These are phyloP conservation scores for Genyomyrus donnyi DNA, from an alignment of 2,113 vertebrate species.

Conservation along the genomic window DNA sequence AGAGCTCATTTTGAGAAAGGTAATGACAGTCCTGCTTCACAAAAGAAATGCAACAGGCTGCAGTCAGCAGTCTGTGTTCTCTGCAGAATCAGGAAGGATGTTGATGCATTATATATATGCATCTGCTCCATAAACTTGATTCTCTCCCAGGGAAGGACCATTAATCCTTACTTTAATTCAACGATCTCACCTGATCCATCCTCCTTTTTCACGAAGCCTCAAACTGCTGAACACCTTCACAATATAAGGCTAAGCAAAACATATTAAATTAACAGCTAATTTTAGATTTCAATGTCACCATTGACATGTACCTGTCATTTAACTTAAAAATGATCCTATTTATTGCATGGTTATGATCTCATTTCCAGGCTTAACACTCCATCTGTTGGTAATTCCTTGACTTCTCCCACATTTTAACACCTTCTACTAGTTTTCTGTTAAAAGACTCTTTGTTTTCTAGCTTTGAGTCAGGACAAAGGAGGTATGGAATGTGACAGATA, in stretches of 20 bases:
- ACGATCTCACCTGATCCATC: not conserved
- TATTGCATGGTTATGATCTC: slow-evolving; percentile 30
- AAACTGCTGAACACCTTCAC: not conserved
- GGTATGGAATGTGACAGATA: slow-evolving; percentile 39
- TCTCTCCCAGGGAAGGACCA: not conserved
- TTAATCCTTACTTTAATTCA: not conserved
- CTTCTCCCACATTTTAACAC: not conserved
- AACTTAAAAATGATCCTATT: not conserved
- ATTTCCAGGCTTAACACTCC: not conserved
- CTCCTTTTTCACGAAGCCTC: not conserved
- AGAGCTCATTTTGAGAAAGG: not conserved
- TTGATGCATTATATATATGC: not conserved
- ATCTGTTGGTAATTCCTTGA: not conserved
- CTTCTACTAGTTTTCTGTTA: not conserved
- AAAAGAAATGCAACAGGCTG: not conserved
- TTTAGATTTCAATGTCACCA: not conserved
- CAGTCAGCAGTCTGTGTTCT: not conserved
- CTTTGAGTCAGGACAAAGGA: slow-evolving; percentile 12
- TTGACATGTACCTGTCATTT: slow-evolving; percentile 3
- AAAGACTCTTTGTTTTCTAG: slow-evolving; percentile 15
- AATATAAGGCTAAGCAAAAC: not conserved
- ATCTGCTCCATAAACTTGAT: not conserved
- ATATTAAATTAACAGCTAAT: not conserved
- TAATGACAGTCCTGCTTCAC: not conserved
- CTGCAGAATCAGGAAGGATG: not conserved